Conservation (phyloP, 2,797 vertebrate species). For the Synanceia verrucosa region DNA sequence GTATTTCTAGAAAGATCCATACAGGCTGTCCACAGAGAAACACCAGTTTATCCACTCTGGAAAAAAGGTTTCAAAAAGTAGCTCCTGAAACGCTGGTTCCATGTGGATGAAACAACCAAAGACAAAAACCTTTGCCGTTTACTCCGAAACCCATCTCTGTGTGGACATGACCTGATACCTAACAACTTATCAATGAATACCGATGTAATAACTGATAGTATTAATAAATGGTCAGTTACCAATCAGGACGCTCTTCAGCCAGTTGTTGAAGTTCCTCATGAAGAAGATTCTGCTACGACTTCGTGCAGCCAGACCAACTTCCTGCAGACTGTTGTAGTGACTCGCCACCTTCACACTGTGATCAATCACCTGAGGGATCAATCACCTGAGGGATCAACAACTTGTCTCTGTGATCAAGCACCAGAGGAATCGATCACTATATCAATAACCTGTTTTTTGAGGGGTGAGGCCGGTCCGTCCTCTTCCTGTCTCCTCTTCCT, state of each 20-base stretch:
- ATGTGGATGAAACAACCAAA: too few species aligned
- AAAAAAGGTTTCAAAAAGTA: too few species aligned
- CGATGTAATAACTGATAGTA: neutral
- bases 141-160: too few species aligned
- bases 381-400: neutral
- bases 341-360: constrained; percentile 90
- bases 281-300: constrained; percentile 93
- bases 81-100: too few species aligned
- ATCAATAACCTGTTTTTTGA: constrained; percentile 20
- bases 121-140: too few species aligned
- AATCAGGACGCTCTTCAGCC: constrained; percentile 97
- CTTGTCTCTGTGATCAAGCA: constrained; percentile 81
- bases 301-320: constrained; percentile 90
- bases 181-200: too few species aligned
- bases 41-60: too few species aligned
- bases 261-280: constrained; percentile 99
- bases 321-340: constrained; percentile 95
- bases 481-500: constrained; percentile 40
- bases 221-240: constrained; percentile 75
- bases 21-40: too few species aligned
- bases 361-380: constrained; percentile 54
- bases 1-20: too few species aligned
- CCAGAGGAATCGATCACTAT: constrained; percentile 13
- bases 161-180: too few species aligned
- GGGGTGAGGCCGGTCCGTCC: neutral